Evolutionary conservation across 2,113 vertebrate species (phyloP), one percentile per base, ranked within the genome.

Genomic region (Burhinus oedicnemus): DNA sequence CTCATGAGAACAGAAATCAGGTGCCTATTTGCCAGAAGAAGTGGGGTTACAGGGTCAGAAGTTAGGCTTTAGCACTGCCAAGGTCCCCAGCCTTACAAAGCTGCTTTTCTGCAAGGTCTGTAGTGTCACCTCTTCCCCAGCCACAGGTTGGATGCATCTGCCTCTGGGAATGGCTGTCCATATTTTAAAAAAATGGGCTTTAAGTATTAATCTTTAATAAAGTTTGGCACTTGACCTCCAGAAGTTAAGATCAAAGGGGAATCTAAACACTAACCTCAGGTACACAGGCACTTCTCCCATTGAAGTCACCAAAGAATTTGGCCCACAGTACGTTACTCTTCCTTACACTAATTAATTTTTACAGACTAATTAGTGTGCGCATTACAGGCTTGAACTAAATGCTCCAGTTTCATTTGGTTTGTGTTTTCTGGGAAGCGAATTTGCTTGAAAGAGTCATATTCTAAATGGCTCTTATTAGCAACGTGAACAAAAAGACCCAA

Each of bases 171-270:
- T 25, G 66, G 12, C 54, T 85, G 15, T 4, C 77, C 8, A 0
- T 42, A 14, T 66, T 76, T 70, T 88, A 47, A 83, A 94, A 94
- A 44, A 94, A 54, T 12, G 26, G 81, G 30, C 57, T 93, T 32
- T 4, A 77, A 82, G n/a, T 90, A 93, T 93, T 64, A 90, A 93
- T 86, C 42, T 91, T 93, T 82, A 92, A 61, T 82, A 62, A 77
- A 94, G 20, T 95, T 81, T 93, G 74, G 40, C 62, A 65, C 64
- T 84, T 65, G 18, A 70, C 38, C 68, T 96, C 83, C 61, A 83
- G 52, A 96, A 96, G 15, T 93, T 70, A 85, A 96, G 92, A 87
- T 90, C 87, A 91, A 96, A 97, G 91, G 83, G 52, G 89, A 77
- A 69, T 82, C 70, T 61, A 60, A 95, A 88, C 45, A 42, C 52